Evolutionary conservation across 1,140 invertebrate species (phyloP).

Genomic region (Caerostris extrusa): DNA sequence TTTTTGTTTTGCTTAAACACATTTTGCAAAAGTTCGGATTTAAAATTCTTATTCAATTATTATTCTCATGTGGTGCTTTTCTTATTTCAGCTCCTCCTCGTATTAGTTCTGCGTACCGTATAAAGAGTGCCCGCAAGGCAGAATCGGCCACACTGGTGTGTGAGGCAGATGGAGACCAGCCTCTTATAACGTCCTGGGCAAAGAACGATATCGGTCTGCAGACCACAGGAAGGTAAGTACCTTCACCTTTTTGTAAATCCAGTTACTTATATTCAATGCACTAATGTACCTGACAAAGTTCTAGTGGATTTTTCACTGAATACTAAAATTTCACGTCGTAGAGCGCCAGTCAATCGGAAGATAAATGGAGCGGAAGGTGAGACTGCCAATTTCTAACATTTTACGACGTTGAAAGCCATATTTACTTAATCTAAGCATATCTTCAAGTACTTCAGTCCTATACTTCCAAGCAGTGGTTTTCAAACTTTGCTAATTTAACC

Average conservation of each 20-base stretch:
- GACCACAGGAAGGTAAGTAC: conserved; percentile 64
- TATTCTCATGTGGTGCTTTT: background rate
- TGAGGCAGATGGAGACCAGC: conserved; percentile 97
- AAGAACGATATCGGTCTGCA: conserved; percentile 64
- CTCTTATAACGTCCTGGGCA: conserved; percentile 94
- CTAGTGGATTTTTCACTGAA: too few relatives aligned
- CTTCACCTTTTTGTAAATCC: background rate
- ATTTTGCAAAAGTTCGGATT: too few relatives aligned
- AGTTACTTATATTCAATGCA: background rate
- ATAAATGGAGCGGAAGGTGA: background rate
- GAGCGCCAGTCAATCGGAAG: background rate
- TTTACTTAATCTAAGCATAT: too few relatives aligned
- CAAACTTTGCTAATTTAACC: too few relatives aligned
- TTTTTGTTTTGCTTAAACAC: too few relatives aligned
- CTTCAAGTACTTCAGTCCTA: too few relatives aligned
- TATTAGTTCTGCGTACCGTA: conserved; percentile 33
- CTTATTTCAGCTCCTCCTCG: conserved; percentile 64
- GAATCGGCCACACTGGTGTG: conserved; percentile 96
- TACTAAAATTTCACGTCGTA: too few relatives aligned
- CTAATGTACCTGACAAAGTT: background rate
- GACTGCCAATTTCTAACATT: too few relatives aligned
- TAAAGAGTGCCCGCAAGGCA: conserved; percentile 86
- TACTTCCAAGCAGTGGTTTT: too few relatives aligned
- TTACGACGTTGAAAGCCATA: too few relatives aligned
- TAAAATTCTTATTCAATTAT: too few relatives aligned